A percentile compares a stretch with the other conserved stretches of the same genome.
Conservation (phyloP, 1,140 invertebrate genomes). For the Papilio xuthus region DNA sequence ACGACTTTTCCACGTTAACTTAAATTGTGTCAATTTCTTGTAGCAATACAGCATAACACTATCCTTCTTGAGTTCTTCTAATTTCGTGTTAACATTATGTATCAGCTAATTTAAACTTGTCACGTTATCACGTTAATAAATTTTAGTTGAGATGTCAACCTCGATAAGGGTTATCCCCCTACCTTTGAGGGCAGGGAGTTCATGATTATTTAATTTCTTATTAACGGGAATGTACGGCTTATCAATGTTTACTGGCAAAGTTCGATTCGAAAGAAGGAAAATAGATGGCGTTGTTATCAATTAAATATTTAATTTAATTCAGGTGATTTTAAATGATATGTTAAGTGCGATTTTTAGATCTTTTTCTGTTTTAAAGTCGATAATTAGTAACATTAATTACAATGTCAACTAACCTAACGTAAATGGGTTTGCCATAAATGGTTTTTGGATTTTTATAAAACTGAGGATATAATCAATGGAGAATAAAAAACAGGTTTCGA, state of each 20-base stretch:
- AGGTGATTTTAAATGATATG: too few relatives aligned
- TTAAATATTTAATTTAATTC: too few relatives aligned
- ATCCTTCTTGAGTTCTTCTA: background rate
- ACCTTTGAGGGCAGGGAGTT: conserved; percentile 23
- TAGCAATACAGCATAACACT: too few relatives aligned
- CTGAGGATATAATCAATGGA: background rate
- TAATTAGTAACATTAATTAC: too few relatives aligned
- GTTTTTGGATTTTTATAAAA: background rate
- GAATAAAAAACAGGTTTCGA: background rate
- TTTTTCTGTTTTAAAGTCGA: too few relatives aligned
- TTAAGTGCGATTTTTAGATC: too few relatives aligned
- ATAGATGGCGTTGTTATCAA: conserved; percentile 3
- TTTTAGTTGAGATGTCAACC: conserved; percentile 26
- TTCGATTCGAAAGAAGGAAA: background rate
- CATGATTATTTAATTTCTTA: background rate
- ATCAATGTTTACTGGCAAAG: background rate
- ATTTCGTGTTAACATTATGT: background rate
- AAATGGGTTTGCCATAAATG: background rate
- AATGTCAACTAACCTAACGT: background rate
- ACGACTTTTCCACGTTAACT: too few relatives aligned
- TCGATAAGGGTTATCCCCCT: conserved; percentile 19
- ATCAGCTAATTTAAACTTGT: conserved; percentile 3
- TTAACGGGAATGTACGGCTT: background rate
- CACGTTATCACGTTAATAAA: conserved; percentile 2
- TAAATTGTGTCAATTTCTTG: too few relatives aligned